Evolutionary conservation across 64 coral and sea anemone genomes (phyloP).

Genomic region (Montipora sp.): DNA sequence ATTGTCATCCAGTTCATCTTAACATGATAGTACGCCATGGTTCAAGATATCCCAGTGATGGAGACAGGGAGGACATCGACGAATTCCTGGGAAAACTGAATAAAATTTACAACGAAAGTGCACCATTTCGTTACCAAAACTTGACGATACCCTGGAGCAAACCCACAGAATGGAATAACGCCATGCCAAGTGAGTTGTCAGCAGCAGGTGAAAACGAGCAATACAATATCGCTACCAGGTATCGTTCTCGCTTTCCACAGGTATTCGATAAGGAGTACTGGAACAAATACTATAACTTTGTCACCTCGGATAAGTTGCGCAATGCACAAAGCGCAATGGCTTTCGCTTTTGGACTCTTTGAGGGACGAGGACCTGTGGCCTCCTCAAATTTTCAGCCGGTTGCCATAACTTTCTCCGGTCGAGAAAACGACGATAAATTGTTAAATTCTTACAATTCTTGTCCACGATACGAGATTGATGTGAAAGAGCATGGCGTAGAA

Average conservation of each 20-base stretch:
- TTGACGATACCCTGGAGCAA: constrained; percentile 52
- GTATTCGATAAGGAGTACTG: constrained; percentile 62
- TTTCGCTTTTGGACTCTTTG: constrained; percentile 79
- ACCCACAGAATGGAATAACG: constrained; percentile 29
- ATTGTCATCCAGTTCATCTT: constrained; percentile 61
- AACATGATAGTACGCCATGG: constrained; percentile 79
- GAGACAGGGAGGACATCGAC: constrained; percentile 18
- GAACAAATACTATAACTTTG: constrained; percentile 69
- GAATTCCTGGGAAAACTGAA: constrained; percentile 63
- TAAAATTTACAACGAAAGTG: constrained; percentile 20
- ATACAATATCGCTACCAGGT: constrained; percentile 68
- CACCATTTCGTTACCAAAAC: constrained; percentile 59
- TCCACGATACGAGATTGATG: constrained; percentile 45
- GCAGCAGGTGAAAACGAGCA: constrained; percentile 46
- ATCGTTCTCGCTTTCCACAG: constrained; percentile 29
- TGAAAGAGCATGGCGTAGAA: constrained; percentile 30
- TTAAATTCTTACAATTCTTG: constrained; percentile 62
- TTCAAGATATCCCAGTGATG: constrained; percentile 60
- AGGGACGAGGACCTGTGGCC: constrained; percentile 44
- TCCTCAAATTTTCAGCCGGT: constrained; percentile 68
- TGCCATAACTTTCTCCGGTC: constrained; percentile 55
- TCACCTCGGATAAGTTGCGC: constrained; percentile 26
- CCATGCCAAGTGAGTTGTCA: constrained; percentile 50
- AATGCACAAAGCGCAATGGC: constrained; percentile 62
- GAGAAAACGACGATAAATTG: constrained; percentile 49